phyloP scores from a whole-genome alignment of 2,113 vertebrate genomes.

The Semicossyphus pulcher region DNA sequence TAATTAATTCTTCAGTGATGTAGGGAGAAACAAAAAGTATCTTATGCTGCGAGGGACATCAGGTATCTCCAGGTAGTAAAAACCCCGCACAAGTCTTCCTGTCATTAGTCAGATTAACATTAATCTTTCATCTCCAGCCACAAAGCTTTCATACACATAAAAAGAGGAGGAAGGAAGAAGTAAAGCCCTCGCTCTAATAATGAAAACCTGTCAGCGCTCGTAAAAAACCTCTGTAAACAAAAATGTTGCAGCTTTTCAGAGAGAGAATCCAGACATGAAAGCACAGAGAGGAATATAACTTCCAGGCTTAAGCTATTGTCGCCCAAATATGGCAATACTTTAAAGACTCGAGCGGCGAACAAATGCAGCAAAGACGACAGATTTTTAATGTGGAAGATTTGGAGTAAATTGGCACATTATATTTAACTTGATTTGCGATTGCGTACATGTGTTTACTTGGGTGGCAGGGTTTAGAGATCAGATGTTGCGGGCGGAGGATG shows the following conservation, averaged over 20 bases:
- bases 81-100: constrained; percentile 21
- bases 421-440: constrained; percentile 57
- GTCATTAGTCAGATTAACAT: constrained; percentile 31
- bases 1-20: constrained; percentile 14
- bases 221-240: constrained; percentile 29
- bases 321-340: constrained; percentile 4
- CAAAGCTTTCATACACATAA: constrained; percentile 30
- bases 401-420: constrained; percentile 42
- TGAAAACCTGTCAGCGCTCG: constrained; percentile 29
- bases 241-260: constrained; percentile 26
- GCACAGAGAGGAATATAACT: constrained; percentile 21
- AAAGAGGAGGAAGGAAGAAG: constrained; percentile 6
- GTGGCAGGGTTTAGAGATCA: constrained; percentile 6
- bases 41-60: constrained; percentile 2
- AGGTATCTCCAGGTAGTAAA: constrained; percentile 5
- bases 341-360: not conserved
- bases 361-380: constrained; percentile 17
- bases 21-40: constrained; percentile 9
- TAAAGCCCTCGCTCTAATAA: constrained; percentile 36
- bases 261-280: constrained; percentile 8
- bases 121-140: constrained; percentile 29
- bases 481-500: constrained; percentile 40
- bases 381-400: constrained; percentile 27
- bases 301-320: constrained; percentile 11
- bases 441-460: constrained; percentile 11